These are phyloP conservation scores for Cordylochernes scorpioides DNA, from an alignment of 2,888 invertebrate species.

Conservation along the genomic window DNA sequence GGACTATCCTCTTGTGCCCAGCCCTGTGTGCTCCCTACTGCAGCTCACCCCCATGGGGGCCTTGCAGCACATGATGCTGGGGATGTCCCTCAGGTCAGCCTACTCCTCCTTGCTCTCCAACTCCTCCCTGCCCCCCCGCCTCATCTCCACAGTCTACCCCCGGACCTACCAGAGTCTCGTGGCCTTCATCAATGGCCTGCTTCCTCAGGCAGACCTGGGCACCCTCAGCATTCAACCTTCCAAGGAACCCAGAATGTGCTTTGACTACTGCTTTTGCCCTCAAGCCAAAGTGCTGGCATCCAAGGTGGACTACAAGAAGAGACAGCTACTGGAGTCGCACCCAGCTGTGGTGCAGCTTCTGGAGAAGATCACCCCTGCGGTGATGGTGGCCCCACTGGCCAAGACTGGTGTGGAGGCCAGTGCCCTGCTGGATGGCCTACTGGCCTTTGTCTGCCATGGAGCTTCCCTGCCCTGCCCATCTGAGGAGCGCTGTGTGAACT, in stretches of 20 bases:
- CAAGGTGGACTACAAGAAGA: constrained; percentile 35
- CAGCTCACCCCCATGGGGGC: constrained; percentile 56
- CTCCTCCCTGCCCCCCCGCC: constrained; percentile 17
- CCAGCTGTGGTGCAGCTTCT: constrained; percentile 44
- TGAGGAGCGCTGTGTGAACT: constrained; percentile 25
- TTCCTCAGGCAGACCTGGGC: constrained; percentile 36
- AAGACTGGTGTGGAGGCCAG: constrained; percentile 26
- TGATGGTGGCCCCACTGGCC: constrained; percentile 7
- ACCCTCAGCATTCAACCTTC: constrained; percentile 42
- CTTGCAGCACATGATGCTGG: constrained; percentile 51
- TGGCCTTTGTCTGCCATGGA: constrained; percentile 61
- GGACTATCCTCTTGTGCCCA: constrained; percentile 49
- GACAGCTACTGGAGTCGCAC: constrained; percentile 38
- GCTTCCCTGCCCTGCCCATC: constrained; percentile 41
- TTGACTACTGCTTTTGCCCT: too few species aligned
- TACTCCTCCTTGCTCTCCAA: too few species aligned
- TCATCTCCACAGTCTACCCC: constrained; percentile 46
- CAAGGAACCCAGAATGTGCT: constrained; percentile 57
- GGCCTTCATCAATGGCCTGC: constrained; percentile 42
- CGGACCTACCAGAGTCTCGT: constrained; percentile 72
- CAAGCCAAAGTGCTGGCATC: constrained; percentile 32
- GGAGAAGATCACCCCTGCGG: constrained; percentile 19
- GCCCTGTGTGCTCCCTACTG: constrained; percentile 42
- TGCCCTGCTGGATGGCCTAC: constrained; percentile 45
- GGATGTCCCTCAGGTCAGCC: constrained; percentile 30